Base-by-base conservation (phyloP, 2,113 vertebrate species). In the Uropsilus gracilis region DNA sequence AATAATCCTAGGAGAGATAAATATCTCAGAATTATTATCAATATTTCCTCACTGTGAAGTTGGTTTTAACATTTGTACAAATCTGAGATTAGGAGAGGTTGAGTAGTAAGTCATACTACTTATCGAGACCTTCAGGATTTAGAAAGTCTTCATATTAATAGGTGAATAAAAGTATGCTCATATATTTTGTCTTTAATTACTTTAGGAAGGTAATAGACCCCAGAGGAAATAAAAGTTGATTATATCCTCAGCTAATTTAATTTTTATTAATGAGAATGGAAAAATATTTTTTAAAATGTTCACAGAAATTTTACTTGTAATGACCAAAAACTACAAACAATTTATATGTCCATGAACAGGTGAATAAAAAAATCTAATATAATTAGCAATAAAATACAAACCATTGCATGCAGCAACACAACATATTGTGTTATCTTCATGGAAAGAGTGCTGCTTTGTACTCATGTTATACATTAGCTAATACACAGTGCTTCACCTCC, bases 191-290 rank as follows among this genome's bases (percentile, higher is more conserved):
- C 30, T 92, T 92, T 64, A 71, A 86, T 66, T 83, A 50, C 39
- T 87, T 71, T 53, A 85, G 37, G 30, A 68, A 88, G 50, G 22
- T 87, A 72, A 78, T 71, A 30, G 73, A 32, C 17, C 34, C 32
- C n/a, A 55, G 32, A 18, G 32, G 39, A 6, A 61, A 66, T 2
- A 13, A 22, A 80, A 86, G 44, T 76, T 86, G 50, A 42, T 81
- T 93, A 72, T 68, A 90, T 68, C 7, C 34, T 68, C 87, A 90
- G 66, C 57, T 44, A 90, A 77, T 59, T 81, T 57, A 73, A 44
- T 68, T 64, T 89, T 89, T 85, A 68, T 69, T n/a, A 44, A 80
- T n/a, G 24, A 63, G 13, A 55, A 17, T 55, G 10, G 22, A 55
- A 6, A 55, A 55, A 55, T 7, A 22, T 55, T 55, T 55, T 24